Conservation (phyloP, 2,113 vertebrate genomes). For the Alligator sinensis region DNA sequence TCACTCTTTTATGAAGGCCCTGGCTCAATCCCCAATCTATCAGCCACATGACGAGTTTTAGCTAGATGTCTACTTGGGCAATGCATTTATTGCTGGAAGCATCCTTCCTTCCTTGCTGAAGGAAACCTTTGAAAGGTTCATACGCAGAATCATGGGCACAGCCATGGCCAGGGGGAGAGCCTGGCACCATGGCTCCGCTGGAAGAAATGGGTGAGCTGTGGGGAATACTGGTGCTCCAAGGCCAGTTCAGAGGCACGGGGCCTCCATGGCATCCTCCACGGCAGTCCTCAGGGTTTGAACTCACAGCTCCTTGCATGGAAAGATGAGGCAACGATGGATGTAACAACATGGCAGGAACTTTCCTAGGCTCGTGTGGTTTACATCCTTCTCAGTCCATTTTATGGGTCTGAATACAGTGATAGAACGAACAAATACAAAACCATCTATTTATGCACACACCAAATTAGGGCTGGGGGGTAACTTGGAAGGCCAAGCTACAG, state of each 20-base stretch:
- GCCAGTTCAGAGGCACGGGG: not conserved
- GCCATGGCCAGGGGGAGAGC: rapidly evolving
- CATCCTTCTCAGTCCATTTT: not conserved
- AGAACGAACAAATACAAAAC: not conserved
- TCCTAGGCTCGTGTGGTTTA: not conserved
- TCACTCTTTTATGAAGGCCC: constrained; percentile 19
- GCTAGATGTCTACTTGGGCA: constrained; percentile 57
- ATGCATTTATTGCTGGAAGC: constrained; percentile 65
- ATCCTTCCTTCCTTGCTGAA: constrained; percentile 48
- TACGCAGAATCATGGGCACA: not conserved
- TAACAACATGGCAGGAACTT: not conserved
- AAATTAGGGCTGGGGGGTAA: not conserved
- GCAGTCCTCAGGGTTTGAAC: too few relatives aligned
- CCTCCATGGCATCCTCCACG: not conserved
- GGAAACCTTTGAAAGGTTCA: constrained; percentile 44
- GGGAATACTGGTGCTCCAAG: not conserved
- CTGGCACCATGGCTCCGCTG: rapidly evolving
- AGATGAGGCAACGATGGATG: not conserved
- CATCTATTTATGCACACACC: rapidly evolving
- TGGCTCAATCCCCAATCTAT: constrained; percentile 59
- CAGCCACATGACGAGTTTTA: constrained; percentile 65
- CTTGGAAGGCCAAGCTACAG: not conserved
- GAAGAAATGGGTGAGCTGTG: not conserved
- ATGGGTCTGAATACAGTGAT: not conserved
- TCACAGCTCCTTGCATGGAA: not conserved